Base-by-base conservation (phyloP, 2,797 vertebrate species). In the Leptoclinus maculatus region DNA sequence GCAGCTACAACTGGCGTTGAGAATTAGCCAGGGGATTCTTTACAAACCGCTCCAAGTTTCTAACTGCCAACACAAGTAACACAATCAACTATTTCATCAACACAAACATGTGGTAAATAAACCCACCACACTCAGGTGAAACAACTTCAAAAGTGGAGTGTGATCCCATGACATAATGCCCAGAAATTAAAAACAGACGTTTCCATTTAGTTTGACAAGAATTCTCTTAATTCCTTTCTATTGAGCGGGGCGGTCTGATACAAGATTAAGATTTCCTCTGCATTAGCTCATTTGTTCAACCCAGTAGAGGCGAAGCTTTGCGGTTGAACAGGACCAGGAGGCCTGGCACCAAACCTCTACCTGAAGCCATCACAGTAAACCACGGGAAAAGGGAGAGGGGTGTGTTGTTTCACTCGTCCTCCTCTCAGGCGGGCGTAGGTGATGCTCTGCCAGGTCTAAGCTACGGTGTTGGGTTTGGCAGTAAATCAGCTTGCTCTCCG, bases 21-120 rank as follows among this genome's bases (percentile, higher is more conserved):
- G 94, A 83, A 67, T 94, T 81, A 7, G 89, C 92, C 86, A 96
- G 93, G 85, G 96, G 95, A 82, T 87, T 92, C 85, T 91, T 93
- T 73, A 96, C 94, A 47, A 96, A 96, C 79, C 85, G 88, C 82
- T 59, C 94, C 87, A 96, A 79, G 69, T 86, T 74, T 60, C 93
- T 90, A 89, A 95, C 94, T 96, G 93, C 70, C 54, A 87, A 77
- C 84, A 89, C 58, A 78, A 87, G 77, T 80, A 65, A 80, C 62
- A 78, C 57, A 49, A 86, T 83, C 75, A 83, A 64, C 59, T 78
- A 78, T 90, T 89, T 86, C 75, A 77, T 82, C 74, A 66, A 72
- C 77, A 80, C 73, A 78, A 87, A 83, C 87, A 85, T 87, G 78
- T 88, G 85, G 80, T 65, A 51, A 86, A 78, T 71, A 64, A 82